Conservation (phyloP, 37 sponge, comb jelly and placozoan species). For the Bolinopsis microptera region DNA sequence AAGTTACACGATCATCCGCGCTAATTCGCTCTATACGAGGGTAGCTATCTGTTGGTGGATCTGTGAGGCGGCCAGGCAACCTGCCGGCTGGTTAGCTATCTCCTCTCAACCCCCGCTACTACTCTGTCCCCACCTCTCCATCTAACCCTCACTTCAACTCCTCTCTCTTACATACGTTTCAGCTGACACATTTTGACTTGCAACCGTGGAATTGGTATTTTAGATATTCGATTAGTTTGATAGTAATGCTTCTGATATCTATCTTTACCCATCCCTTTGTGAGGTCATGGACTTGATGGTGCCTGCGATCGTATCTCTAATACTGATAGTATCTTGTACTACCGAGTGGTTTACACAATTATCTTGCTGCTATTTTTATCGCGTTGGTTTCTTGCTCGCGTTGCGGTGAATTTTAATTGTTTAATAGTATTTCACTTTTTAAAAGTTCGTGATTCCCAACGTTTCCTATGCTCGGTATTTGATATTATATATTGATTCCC, state of each 20-base stretch:
- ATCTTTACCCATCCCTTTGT: background rate
- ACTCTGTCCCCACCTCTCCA: too few relatives aligned
- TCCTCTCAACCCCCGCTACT: too few relatives aligned
- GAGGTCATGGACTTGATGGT: background rate
- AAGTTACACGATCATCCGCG: conserved; percentile 7
- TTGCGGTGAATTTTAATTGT: background rate
- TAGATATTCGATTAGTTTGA: background rate
- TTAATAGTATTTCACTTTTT: too few relatives aligned
- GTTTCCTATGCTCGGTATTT: background rate
- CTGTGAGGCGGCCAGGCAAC: background rate
- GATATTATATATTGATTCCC: background rate
- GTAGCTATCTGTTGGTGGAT: background rate
- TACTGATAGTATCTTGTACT: background rate
- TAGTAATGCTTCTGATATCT: background rate
- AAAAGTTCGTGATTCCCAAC: background rate
- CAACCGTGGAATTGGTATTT: background rate
- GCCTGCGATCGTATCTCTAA: background rate
- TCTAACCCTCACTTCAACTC: background rate
- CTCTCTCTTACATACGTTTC: background rate
- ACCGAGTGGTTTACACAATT: background rate
- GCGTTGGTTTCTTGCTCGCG: background rate
- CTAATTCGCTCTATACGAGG: background rate
- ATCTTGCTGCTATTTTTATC: background rate
- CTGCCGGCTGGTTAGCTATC: background rate
- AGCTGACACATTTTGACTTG: too few relatives aligned